Evolutionary conservation across 2,113 vertebrate genomes (phyloP).

Genomic region (Entelurus aequoreus): DNA sequence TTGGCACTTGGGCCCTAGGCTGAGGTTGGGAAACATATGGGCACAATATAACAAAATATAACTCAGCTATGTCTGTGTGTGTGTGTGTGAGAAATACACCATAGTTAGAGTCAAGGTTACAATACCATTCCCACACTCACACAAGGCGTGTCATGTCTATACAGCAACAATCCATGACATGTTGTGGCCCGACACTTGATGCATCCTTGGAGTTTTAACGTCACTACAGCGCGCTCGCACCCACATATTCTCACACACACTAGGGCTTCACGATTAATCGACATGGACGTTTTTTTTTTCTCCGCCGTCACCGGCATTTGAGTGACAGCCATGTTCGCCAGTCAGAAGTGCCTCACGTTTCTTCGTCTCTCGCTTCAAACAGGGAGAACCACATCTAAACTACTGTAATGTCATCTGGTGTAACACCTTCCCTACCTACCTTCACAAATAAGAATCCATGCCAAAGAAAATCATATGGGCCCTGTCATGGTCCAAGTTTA

Average conservation of each 20-base stretch:
- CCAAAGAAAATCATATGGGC: no score
- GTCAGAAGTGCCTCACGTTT: no score
- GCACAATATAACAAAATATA: constrained; percentile 57
- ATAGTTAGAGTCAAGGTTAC: constrained; percentile 25
- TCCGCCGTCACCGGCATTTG: no score
- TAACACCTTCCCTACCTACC: no score
- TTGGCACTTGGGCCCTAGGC: constrained; percentile 58
- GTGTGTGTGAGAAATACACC: constrained; percentile 39
- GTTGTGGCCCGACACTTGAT: neutral
- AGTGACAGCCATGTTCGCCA: no score
- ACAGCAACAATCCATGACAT: constrained; percentile 14
- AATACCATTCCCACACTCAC: constrained; percentile 55
- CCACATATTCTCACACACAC: neutral
- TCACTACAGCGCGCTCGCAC: neutral
- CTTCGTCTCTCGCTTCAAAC: no score
- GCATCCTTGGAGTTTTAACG: neutral
- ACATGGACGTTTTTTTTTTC: no score
- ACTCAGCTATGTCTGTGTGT: constrained; percentile 11
- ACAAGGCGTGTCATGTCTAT: constrained; percentile 25
- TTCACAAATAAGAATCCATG: no score
- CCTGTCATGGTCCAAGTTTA: no score
- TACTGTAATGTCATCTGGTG: no score
- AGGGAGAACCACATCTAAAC: no score
- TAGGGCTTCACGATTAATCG: no score
- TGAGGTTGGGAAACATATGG: constrained; percentile 66